Evolutionary conservation across 2,888 invertebrate species (phyloP).

Genomic region (Hecatera dysodea): DNA sequence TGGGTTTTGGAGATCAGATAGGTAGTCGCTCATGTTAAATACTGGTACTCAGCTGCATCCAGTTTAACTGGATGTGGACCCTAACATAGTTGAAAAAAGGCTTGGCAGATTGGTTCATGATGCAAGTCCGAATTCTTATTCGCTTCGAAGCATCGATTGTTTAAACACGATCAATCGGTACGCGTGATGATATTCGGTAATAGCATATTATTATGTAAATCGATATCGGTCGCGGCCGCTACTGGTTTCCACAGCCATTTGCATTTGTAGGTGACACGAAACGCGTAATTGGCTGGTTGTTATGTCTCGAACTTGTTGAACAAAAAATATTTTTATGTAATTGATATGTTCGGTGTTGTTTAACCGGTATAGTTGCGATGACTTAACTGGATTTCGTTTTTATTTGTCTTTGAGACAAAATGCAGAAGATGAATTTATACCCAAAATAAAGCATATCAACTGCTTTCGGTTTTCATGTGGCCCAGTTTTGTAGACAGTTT

Average conservation of each 20-base stretch:
- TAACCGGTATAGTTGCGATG: constrained; percentile 32
- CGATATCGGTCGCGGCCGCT: constrained; percentile 41
- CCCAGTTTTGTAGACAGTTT: not conserved
- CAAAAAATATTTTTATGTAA: constrained; percentile 38
- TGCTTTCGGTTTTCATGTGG: not conserved
- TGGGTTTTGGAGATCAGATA: no score
- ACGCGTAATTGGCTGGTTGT: constrained; percentile 47
- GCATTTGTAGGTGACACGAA: constrained; percentile 54
- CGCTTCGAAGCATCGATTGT: constrained; percentile 38
- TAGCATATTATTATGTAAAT: constrained; percentile 62
- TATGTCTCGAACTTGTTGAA: constrained; percentile 29
- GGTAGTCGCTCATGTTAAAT: no score
- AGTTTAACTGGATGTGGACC: no score
- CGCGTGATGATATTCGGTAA: constrained; percentile 64
- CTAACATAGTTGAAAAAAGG: no score
- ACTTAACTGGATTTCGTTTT: constrained; percentile 2
- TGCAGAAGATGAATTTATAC: not conserved
- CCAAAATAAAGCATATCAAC: not conserved
- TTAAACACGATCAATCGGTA: constrained; percentile 51
- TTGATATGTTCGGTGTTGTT: constrained; percentile 25
- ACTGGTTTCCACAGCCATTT: constrained; percentile 52
- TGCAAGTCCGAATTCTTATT: constrained; percentile 51
- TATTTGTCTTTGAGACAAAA: not conserved
- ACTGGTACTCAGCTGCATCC: no score
- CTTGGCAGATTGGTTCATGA: no score